Percentiles rank a stretch among this genome's conserved stretches.
These are phyloP conservation scores for Epinotia nisella DNA, from an alignment of 2,888 invertebrate genomes.

Conservation along the genomic window DNA sequence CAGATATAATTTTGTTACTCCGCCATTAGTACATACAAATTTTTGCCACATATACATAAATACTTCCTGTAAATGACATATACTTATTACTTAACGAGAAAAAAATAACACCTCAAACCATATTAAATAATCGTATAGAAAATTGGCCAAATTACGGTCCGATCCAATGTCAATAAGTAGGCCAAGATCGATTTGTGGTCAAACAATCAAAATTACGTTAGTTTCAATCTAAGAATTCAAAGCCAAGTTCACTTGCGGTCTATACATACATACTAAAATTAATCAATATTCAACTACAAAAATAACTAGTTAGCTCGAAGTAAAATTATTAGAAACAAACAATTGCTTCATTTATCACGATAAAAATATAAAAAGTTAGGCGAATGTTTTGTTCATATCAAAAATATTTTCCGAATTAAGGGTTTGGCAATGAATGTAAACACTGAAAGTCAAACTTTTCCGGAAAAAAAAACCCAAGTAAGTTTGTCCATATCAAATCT, in stretches of 20 bases:
- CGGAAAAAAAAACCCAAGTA: background rate
- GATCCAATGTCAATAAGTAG: slow-evolving; percentile 38
- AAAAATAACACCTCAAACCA: slow-evolving; percentile 11
- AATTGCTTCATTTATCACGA: background rate
- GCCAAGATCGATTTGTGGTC: slow-evolving; percentile 39
- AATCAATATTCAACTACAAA: background rate
- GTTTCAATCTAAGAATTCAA: slow-evolving; percentile 1
- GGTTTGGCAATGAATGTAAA: no score
- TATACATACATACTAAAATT: background rate
- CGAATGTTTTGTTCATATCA: no score
- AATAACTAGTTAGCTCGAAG: background rate
- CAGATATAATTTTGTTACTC: no score
- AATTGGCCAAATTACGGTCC: slow-evolving; percentile 19
- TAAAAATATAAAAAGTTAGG: background rate
- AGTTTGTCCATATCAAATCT: slow-evolving; percentile 22
- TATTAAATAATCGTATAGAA: slow-evolving; percentile 33
- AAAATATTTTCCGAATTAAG: no score
- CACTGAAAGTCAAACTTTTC: no score
- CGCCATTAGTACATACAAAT: no score
- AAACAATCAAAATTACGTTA: slow-evolving; percentile 20
- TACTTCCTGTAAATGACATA: no score
- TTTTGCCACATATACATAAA: no score
- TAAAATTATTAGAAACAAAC: background rate
- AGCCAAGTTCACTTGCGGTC: slow-evolving; percentile 8
- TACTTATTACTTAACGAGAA: background rate